A percentile compares a stretch with the other conserved stretches of the same genome.
These are phyloP conservation scores for Centroberyx gerrardi DNA, from an alignment of 2,797 vertebrate genomes.

Conservation along the genomic window DNA sequence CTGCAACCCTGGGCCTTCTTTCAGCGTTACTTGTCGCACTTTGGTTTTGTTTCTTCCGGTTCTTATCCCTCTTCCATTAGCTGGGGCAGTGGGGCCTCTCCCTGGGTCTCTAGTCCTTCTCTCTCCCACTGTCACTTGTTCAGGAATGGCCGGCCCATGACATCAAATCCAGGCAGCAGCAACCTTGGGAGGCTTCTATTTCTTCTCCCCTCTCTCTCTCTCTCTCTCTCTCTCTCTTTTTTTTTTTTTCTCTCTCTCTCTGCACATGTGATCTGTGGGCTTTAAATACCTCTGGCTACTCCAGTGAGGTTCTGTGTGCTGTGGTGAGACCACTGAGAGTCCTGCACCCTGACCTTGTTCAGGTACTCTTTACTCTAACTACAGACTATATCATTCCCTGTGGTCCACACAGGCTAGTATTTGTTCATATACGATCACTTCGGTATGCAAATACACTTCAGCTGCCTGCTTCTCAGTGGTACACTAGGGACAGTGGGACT, in stretches of 20 bases:
- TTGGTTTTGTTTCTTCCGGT: slow-evolving; percentile 46
- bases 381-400: slow-evolving; percentile 13
- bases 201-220: slow-evolving; percentile 24
- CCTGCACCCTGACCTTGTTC: slow-evolving; percentile 23
- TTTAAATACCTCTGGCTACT: slow-evolving; percentile 81
- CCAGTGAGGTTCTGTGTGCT: slow-evolving; percentile 23
- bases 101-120: slow-evolving; percentile 41
- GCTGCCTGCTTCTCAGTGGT: no score
- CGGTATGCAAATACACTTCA: background rate
- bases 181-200: slow-evolving; percentile 66
- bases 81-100: slow-evolving; percentile 54
- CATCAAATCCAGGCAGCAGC: slow-evolving; percentile 61
- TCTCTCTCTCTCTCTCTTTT: slow-evolving; percentile 34
- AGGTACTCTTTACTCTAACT: slow-evolving; percentile 2
- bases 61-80: slow-evolving; percentile 56
- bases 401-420: background rate
- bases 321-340: slow-evolving; percentile 32
- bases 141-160: slow-evolving; percentile 60
- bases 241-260: slow-evolving; percentile 66
- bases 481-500: background rate
- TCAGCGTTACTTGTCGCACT: slow-evolving; percentile 31
- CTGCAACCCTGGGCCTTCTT: slow-evolving; percentile 59
- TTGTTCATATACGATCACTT: slow-evolving; percentile 5
- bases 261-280: slow-evolving; percentile 79
- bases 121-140: slow-evolving; percentile 52